Base-by-base conservation (phyloP, 2,797 vertebrate genomes). In the Platyrinchus mystaceus region DNA sequence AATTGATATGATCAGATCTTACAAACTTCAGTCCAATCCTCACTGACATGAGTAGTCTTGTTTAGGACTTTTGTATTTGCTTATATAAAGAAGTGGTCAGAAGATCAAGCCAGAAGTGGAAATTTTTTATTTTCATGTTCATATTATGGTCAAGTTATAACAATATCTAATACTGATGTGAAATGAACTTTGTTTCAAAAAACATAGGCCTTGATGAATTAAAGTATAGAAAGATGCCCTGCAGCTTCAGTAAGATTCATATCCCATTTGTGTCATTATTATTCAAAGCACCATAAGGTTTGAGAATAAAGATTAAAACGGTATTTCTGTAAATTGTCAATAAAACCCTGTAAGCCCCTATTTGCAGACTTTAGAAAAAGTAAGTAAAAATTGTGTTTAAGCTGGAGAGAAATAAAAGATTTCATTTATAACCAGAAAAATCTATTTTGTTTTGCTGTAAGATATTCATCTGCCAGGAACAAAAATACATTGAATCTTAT, bases 321-420 rank as follows among this genome's bases (percentile, higher is more conserved):
- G 22, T 82, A 69, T 87, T 95, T 96, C 70, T 87, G 60, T 92
- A 89, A 94, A 87, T 89, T 30, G 14, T 63, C 41, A 80, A 67
- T 73, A 92, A 86, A 90, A 66, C 78, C 85, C 75, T 89, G 80
- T 95, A 90, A 96, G 85, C 26, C 5, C 94, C 59, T 81, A 81
- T 28, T 85, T 94, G 73, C 74, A 85, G 39, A 60, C 77, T 94
- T 96, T 46, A 81, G 55, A 78, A 89, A 84, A 91, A 91, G 17
- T 67, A 77, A 91, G 26, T 66, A 77, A 55, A 95, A 92, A 84
- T 68, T 89, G 43, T 87, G 60, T 93, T 77, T 79, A 90, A 95
- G 62, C 84, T 94, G 41, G 58, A 90, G 73, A 93, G 71, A 97
- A 96, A 85, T 81, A 95, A 95, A 68, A 27, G 26, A 58, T 87